Conservation (phyloP, 2,888 invertebrate species). For the Tachina fera region DNA sequence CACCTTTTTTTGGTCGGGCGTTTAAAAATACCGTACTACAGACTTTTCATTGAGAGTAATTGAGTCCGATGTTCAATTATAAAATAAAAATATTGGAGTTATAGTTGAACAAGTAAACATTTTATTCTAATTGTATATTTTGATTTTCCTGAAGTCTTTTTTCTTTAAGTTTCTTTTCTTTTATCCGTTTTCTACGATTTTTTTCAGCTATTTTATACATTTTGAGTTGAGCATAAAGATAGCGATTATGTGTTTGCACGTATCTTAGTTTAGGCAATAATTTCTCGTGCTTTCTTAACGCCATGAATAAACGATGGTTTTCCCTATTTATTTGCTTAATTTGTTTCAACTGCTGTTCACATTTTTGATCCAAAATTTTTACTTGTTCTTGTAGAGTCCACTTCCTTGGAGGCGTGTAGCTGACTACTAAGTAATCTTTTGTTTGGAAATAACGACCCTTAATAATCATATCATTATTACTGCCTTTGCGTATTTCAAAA, state of each 20-base stretch:
- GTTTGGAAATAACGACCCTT: constrained; percentile 43
- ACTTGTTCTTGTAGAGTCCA: constrained; percentile 46
- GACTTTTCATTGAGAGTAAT: too few relatives aligned
- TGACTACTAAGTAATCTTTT: constrained; percentile 42
- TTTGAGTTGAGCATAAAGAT: constrained; percentile 8
- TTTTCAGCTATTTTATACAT: constrained; percentile 4
- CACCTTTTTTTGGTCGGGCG: too few relatives aligned
- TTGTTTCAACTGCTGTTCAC: neutral
- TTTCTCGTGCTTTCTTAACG: constrained; percentile 17
- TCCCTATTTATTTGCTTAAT: neutral
- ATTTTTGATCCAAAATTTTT: constrained; percentile 8
- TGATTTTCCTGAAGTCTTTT: neutral
- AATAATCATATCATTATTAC: constrained; percentile 42
- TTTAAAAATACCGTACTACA: too few relatives aligned
- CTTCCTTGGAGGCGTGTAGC: constrained; percentile 42
- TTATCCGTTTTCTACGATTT: constrained; percentile 1
- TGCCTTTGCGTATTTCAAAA: constrained; percentile 56
- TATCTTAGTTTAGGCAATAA: constrained; percentile 24
- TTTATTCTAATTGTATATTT: neutral
- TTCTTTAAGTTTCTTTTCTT: neutral
- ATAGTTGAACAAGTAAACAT: too few relatives aligned
- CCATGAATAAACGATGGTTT: neutral
- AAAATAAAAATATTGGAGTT: too few relatives aligned
- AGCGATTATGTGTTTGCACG: neutral
- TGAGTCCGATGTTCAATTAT: too few relatives aligned